phyloP scores from a whole-genome alignment of 2,888 invertebrate genomes.

The Apomyelois bistriatella region DNA sequence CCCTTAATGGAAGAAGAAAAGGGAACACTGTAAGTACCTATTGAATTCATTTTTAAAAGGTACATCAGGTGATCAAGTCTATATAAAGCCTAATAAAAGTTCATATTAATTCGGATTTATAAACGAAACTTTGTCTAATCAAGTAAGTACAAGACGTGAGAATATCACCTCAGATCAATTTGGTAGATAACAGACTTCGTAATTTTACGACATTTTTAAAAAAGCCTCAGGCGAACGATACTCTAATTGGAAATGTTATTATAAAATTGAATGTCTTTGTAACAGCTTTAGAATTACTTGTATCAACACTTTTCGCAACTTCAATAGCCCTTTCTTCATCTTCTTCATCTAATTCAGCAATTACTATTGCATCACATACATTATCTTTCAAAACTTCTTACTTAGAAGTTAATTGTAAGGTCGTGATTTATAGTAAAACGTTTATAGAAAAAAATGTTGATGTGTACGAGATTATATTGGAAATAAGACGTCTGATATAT shows the following conservation, averaged over 20 bases:
- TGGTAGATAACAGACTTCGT: neutral
- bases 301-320: neutral
- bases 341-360: neutral
- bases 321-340: neutral
- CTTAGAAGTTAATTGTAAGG: neutral
- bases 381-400: constrained; percentile 1
- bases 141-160: too few species aligned
- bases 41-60: too few species aligned
- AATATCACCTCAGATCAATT: neutral
- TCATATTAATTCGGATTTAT: too few species aligned
- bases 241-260: neutral
- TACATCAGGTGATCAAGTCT: too few species aligned
- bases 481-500: neutral
- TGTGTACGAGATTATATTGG: neutral
- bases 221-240: neutral
- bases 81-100: too few species aligned
- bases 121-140: too few species aligned
- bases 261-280: neutral
- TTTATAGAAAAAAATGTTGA: neutral
- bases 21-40: too few species aligned
- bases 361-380: constrained; percentile 1
- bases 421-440: neutral
- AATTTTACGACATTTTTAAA: neutral
- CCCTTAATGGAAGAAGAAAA: too few species aligned
- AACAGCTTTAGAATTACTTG: constrained; percentile 1